Conservation (phyloP, 2,888 invertebrate genomes). For the Cyclophora albipunctata region DNA sequence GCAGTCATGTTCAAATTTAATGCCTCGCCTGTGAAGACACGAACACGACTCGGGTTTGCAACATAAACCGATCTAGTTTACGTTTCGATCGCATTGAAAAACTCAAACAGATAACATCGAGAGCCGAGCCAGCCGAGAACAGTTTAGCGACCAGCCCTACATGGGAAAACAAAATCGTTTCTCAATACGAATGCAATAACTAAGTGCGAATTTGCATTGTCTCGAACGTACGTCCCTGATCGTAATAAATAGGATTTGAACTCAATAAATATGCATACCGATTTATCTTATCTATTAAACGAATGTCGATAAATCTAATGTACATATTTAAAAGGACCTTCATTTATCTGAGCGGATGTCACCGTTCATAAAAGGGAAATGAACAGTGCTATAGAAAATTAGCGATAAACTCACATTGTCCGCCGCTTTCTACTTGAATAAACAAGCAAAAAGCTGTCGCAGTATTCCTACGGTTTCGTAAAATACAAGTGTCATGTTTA, state of each 20-base stretch:
- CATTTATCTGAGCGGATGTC: conserved; percentile 1
- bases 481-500: too few relatives aligned
- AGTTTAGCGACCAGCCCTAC: conserved; percentile 18
- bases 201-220: conserved; percentile 55
- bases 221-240: conserved; percentile 34
- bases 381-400: too few relatives aligned
- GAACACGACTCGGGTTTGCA: conserved; percentile 23
- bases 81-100: conserved; percentile 9
- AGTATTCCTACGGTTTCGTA: too few relatives aligned
- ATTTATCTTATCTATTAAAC: conserved; percentile 43
- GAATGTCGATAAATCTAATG: conserved; percentile 46
- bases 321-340: conserved; percentile 13
- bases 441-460: too few relatives aligned
- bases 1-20: conserved; percentile 55
- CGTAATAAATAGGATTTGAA: conserved; percentile 43
- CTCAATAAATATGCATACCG: conserved; percentile 50
- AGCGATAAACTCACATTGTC: too few relatives aligned
- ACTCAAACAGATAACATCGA: too few relatives aligned
- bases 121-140: too few relatives aligned
- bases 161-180: conserved; percentile 37
- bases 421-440: too few relatives aligned
- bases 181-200: conserved; percentile 38
- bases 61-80: conserved; percentile 12
- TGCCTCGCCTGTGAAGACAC: conserved; percentile 41
- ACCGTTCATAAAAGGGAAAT: too few relatives aligned